Percentiles rank a stretch among this genome's conserved stretches.
phyloP scores from a whole-genome alignment of 1,140 invertebrate species.

The Papilio glaucus region DNA sequence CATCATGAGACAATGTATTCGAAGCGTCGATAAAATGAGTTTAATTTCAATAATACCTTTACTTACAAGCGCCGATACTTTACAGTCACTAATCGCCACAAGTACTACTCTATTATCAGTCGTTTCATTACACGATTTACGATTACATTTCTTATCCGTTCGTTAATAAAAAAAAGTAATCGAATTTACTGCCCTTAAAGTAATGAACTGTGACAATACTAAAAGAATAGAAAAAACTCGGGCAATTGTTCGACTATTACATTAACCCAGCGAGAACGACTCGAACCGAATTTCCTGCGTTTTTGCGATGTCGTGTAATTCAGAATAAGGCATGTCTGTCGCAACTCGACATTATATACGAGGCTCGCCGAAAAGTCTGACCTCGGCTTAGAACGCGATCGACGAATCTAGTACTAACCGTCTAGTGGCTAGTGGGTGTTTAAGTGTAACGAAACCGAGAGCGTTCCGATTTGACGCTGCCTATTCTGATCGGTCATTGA shows the following conservation, averaged over 20 bases:
- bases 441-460: conserved; percentile 41
- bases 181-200: background rate
- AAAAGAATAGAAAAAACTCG: conserved; percentile 5
- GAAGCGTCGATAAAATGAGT: too few relatives aligned
- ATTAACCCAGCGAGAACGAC: conserved; percentile 52
- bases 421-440: conserved; percentile 11
- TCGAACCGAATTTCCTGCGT: conserved; percentile 53
- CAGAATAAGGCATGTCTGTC: conserved; percentile 60
- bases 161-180: background rate
- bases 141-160: background rate
- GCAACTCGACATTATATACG: conserved; percentile 64
- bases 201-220: background rate
- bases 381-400: conserved; percentile 46
- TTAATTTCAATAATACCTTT: too few relatives aligned
- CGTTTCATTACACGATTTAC: too few relatives aligned
- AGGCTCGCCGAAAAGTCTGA: conserved; percentile 65
- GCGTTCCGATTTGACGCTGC: background rate
- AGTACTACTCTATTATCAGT: too few relatives aligned
- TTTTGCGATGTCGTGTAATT: conserved; percentile 68
- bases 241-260: background rate
- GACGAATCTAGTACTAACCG: background rate
- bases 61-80: too few relatives aligned
- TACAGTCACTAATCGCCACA: too few relatives aligned
- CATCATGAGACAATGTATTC: too few relatives aligned
- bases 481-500: conserved; percentile 16